These are phyloP conservation scores for Ptychobarbus kaznakovi DNA, from an alignment of 2,797 vertebrate genomes.

Conservation along the genomic window DNA sequence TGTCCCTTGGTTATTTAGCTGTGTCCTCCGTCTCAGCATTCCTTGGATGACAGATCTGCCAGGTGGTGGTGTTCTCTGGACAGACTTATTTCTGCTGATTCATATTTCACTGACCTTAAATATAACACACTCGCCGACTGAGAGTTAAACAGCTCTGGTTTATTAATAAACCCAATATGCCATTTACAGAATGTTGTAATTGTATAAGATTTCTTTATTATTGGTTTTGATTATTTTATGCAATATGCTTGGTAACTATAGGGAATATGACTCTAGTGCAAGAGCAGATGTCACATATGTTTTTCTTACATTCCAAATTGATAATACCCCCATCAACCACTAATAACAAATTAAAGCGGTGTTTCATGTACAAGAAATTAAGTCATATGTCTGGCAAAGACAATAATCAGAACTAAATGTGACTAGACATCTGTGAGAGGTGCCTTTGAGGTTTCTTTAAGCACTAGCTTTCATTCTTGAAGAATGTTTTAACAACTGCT, in stretches of 20 bases:
- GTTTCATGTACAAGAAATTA: slow-evolving; percentile 5
- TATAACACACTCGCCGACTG: slow-evolving; percentile 38
- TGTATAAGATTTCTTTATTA: neutral
- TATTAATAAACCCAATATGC: slow-evolving; percentile 33
- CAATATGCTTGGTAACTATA: slow-evolving; percentile 4
- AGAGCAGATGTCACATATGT: neutral
- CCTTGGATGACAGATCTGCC: slow-evolving; percentile 43
- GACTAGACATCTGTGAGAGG: slow-evolving; percentile 16
- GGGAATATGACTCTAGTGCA: neutral
- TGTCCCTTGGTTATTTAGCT: slow-evolving; percentile 37
- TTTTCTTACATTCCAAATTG: neutral
- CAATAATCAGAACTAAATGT: slow-evolving; percentile 5
- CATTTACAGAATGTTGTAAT: neutral
- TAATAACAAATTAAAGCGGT: neutral
- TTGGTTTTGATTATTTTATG: neutral
- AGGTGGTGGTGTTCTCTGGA: slow-evolving; percentile 43
- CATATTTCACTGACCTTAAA: slow-evolving; percentile 56
- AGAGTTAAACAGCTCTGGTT: slow-evolving; percentile 32
- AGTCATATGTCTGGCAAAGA: slow-evolving; percentile 5
- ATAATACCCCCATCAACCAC: slow-evolving; percentile 3
- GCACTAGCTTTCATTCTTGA: neutral
- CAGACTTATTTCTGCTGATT: slow-evolving; percentile 48
- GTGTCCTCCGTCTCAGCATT: slow-evolving; percentile 51
- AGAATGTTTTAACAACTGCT: neutral
- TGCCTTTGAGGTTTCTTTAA: neutral